phyloP scores from a whole-genome alignment of 2,113 vertebrate genomes.

The Callionymus lyra region DNA sequence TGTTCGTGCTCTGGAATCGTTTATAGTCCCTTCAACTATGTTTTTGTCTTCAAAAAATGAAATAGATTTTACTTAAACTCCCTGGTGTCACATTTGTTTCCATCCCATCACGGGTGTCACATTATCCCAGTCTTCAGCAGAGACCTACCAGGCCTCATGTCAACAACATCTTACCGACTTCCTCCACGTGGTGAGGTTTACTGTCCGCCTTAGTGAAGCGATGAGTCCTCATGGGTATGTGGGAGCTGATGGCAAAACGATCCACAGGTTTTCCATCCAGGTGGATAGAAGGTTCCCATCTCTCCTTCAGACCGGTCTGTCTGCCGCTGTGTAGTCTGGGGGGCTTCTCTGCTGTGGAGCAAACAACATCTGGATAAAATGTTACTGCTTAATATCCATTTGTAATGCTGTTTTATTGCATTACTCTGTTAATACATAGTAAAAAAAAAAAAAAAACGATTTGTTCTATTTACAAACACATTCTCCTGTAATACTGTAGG shows the following conservation, averaged over 20 bases:
- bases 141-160: not conserved
- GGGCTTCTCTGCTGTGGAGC: conserved; percentile 57
- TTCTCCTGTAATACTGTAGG: no score
- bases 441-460: no score
- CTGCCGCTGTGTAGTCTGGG: conserved; percentile 65
- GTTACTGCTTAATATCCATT: conserved; percentile 3
- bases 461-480: no score
- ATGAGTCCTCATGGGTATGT: conserved; percentile 69
- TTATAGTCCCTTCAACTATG: conserved; percentile 10
- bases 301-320: conserved; percentile 64
- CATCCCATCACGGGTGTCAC: not conserved
- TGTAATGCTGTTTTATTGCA: not conserved
- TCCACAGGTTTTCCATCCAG: conserved; percentile 63
- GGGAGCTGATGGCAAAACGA: conserved; percentile 64
- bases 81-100: conserved; percentile 1
- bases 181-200: conserved; percentile 58
- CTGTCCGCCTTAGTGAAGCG: conserved; percentile 60
- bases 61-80: no score
- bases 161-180: conserved; percentile 62
- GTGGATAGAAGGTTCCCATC: conserved; percentile 69
- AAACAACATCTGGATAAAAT: conserved; percentile 13
- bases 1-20: conserved; percentile 14
- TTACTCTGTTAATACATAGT: conserved; percentile 3
- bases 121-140: conserved; percentile 2
- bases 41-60: not conserved